A percentile compares a stretch with the other conserved stretches of the same genome.
phyloP scores from a whole-genome alignment of 2,113 vertebrate species.

The Laticauda laticaudata region DNA sequence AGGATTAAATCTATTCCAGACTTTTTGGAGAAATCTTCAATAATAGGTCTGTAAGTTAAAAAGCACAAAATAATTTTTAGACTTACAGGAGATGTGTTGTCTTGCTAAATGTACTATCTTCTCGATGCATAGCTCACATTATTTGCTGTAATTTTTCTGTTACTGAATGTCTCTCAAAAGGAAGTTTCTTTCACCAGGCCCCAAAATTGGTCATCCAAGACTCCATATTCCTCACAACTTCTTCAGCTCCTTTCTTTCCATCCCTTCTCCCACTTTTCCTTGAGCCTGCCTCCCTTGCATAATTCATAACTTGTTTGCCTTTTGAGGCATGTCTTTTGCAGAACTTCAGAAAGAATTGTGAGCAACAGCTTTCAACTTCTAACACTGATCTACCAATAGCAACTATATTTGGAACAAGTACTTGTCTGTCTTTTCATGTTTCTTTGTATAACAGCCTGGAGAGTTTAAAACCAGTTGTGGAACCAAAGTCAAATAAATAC shows the following conservation, averaged over 20 bases:
- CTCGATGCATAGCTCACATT: conserved; percentile 50
- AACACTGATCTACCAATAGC: conserved; percentile 57
- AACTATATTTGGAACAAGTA: conserved; percentile 70
- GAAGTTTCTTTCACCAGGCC: conserved; percentile 45
- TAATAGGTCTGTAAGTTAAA: conserved; percentile 41
- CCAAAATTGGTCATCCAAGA: conserved; percentile 64
- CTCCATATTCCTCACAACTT: conserved; percentile 53
- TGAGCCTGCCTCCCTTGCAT: background rate
- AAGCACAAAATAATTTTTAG: conserved; percentile 47
- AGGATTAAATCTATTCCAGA: background rate
- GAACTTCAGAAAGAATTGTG: conserved; percentile 65
- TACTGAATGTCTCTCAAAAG: conserved; percentile 64
- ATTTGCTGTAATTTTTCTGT: conserved; percentile 57
- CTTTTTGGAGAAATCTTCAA: conserved; percentile 31
- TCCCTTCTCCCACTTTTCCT: background rate
- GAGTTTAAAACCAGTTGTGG: conserved; percentile 43
- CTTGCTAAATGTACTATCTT: conserved; percentile 55
- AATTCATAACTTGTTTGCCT: conserved; percentile 61
- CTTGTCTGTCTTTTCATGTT: conserved; percentile 65
- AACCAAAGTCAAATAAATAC: conserved; percentile 47
- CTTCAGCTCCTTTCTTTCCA: conserved; percentile 48
- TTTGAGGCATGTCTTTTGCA: conserved; percentile 68
- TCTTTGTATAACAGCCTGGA: conserved; percentile 56
- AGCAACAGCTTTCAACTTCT: conserved; percentile 65
- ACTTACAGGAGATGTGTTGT: conserved; percentile 40